These are phyloP conservation scores for Microplitis mediator DNA, from an alignment of 1,140 invertebrate species.

Conservation along the genomic window DNA sequence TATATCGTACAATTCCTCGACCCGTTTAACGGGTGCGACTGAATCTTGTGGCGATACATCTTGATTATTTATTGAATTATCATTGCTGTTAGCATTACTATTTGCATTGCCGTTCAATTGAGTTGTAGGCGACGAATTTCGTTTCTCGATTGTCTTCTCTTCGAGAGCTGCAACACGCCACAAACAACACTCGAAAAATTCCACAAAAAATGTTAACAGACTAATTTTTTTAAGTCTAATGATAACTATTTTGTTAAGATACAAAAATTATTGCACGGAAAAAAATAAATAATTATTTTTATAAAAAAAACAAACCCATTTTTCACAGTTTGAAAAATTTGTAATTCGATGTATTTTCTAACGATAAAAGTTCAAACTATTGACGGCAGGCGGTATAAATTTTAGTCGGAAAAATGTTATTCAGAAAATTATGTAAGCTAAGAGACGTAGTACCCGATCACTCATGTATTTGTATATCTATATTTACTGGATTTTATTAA, in stretches of 20 bases:
- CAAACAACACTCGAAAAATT: conserved; percentile 35
- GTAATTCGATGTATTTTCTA: too few relatives aligned
- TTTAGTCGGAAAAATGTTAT: too few relatives aligned
- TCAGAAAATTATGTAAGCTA: too few relatives aligned
- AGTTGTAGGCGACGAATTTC: conserved; percentile 54
- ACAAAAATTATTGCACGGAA: too few relatives aligned
- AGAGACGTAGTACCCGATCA: too few relatives aligned
- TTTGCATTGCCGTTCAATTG: conserved; percentile 60
- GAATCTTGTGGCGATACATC: conserved; percentile 53
- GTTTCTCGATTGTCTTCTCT: conserved; percentile 36
- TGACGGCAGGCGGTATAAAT: too few relatives aligned
- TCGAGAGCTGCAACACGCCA: conserved; percentile 36
- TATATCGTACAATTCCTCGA: conserved; percentile 82
- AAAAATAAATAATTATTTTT: too few relatives aligned
- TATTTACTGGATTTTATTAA: too few relatives aligned
- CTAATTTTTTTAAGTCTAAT: background rate
- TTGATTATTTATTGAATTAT: conserved; percentile 61
- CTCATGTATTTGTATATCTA: too few relatives aligned
- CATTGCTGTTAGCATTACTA: conserved; percentile 60
- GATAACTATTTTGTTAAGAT: background rate
- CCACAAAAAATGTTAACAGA: background rate
- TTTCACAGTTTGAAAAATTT: too few relatives aligned
- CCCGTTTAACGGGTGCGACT: conserved; percentile 60
- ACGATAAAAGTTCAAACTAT: too few relatives aligned
- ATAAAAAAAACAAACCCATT: too few relatives aligned